Conservation (phyloP, 2,797 vertebrate genomes). For the Vireo griseus region DNA sequence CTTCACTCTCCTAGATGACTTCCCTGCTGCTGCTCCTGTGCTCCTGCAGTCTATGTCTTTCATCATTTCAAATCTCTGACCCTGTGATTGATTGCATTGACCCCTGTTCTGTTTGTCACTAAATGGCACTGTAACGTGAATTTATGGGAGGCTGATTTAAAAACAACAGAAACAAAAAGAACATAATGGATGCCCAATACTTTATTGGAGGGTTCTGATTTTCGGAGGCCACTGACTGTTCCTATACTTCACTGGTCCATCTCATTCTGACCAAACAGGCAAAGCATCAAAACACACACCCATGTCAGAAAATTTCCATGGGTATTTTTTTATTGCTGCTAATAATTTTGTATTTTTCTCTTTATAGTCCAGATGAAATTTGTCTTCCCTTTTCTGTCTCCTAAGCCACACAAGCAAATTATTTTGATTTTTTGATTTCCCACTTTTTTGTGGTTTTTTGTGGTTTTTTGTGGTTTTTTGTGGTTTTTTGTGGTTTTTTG, state of each 20-base stretch:
- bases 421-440: not conserved
- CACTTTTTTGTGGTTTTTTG: no score
- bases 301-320: not conserved
- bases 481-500: not conserved
- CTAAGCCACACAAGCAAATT: not conserved
- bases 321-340: not conserved
- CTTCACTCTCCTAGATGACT: not conserved
- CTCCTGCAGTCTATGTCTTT: not conserved
- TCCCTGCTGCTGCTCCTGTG: not conserved
- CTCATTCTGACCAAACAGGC: not conserved
- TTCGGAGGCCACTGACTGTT: not conserved
- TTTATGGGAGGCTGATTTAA: not conserved
- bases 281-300: not conserved
- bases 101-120: not conserved
- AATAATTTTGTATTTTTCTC: not conserved
- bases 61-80: not conserved
- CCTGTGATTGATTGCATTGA: not conserved
- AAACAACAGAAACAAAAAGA: not conserved
- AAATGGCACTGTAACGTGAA: not conserved
- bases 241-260: not conserved
- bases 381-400: not conserved
- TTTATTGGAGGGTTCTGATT: not conserved
- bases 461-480: no score
- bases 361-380: not conserved
- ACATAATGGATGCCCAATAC: not conserved